Evolutionary conservation across 2,888 invertebrate genomes (phyloP).

Genomic region (Drosophila bunnanda): DNA sequence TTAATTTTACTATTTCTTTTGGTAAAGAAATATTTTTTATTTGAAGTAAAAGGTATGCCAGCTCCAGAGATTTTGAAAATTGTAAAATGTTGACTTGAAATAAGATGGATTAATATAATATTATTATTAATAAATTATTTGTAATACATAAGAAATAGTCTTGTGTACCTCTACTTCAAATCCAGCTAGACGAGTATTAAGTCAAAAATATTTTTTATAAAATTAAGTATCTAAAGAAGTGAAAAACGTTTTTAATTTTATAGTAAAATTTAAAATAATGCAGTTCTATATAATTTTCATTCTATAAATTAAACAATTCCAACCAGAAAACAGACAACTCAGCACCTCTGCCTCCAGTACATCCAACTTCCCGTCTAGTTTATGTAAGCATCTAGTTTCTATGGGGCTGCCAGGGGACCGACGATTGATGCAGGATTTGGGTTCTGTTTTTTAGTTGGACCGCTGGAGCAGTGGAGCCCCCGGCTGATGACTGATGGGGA

Average conservation of each 20-base stretch:
- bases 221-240: neutral
- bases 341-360: neutral
- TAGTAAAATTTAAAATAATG: neutral
- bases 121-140: neutral
- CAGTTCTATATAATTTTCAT: neutral
- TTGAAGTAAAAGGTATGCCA: neutral
- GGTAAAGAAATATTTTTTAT: neutral
- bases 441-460: constrained; percentile 55
- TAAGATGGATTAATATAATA: neutral
- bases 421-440: constrained; percentile 71
- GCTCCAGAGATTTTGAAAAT: too few relatives aligned
- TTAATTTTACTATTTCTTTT: neutral
- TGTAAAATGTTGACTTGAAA: neutral
- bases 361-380: constrained; percentile 24
- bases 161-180: neutral
- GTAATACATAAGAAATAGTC: neutral
- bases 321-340: neutral
- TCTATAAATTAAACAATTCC: too few relatives aligned
- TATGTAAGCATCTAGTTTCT: constrained; percentile 35
- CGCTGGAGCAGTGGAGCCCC: constrained; percentile 10
- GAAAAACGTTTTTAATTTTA: too few relatives aligned
- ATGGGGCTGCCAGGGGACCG: constrained; percentile 22
- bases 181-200: accelerated
- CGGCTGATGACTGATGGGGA: constrained; percentile 36
- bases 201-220: neutral